These are phyloP conservation scores for Zaprionus lineosus DNA, from an alignment of 2,888 invertebrate genomes.

Conservation along the genomic window DNA sequence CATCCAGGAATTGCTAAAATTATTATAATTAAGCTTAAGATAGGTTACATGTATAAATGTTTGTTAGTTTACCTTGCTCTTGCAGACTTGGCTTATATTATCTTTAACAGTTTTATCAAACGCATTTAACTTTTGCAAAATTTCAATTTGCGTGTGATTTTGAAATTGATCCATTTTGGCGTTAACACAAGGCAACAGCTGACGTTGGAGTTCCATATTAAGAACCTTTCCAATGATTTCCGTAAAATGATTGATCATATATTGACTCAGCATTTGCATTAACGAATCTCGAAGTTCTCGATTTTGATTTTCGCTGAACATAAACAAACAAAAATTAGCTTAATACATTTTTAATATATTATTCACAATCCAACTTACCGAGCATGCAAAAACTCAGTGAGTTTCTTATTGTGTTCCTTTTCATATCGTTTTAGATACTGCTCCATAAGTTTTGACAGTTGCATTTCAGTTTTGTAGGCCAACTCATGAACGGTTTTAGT, in stretches of 20 bases:
- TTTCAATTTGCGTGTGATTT: constrained; percentile 87
- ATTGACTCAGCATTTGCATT: constrained; percentile 84
- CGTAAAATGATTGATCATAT: constrained; percentile 83
- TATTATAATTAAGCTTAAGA: neutral
- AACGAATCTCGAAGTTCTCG: constrained; percentile 84
- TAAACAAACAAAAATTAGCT: neutral
- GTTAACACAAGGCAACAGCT: constrained; percentile 85
- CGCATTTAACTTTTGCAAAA: constrained; percentile 88
- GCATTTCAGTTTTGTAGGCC: constrained; percentile 81
- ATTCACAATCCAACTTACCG: constrained; percentile 57
- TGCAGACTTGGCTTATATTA: constrained; percentile 90
- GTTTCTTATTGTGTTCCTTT: constrained; percentile 80
- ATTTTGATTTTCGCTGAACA: constrained; percentile 83
- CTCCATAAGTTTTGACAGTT: constrained; percentile 81
- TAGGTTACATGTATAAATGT: too few species aligned
- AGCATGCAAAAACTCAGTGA: constrained; percentile 78
- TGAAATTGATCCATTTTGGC: constrained; percentile 84
- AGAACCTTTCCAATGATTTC: constrained; percentile 85
- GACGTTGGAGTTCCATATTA: constrained; percentile 85
- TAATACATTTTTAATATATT: neutral
- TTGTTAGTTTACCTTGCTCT: constrained; percentile 87
- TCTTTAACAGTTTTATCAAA: constrained; percentile 90
- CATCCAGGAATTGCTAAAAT: constrained; percentile 88
- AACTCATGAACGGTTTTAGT: constrained; percentile 77
- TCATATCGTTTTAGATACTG: constrained; percentile 82